Base-by-base conservation (phyloP, 2,888 invertebrate genomes). In the Apotomis turbidana region DNA sequence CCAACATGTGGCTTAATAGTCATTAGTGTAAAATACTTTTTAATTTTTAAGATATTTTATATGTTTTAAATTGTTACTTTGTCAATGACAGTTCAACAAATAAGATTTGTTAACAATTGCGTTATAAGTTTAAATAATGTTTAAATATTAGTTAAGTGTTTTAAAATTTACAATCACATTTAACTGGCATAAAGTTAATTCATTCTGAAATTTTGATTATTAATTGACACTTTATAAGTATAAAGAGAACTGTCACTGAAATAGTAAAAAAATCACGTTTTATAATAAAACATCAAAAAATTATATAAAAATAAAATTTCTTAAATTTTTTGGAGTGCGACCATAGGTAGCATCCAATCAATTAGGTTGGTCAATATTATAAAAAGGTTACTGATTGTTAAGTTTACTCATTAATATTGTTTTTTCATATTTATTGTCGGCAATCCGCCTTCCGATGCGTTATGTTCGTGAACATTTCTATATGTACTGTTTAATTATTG, bases 381-480 rank as follows among this genome's bases (percentile, higher is more conserved):
- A 58, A 6, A 49, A 41, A 9, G 9, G 3, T 49, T 27, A 27
- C 27, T 12, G 10, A 49, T 10, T 9, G 10, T 10, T 49, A 49
- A 49, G 10, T 6, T 49, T 49, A 49, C 9, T 49, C 2, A 49
- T 49, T 49, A 49, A 10, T 41, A 58, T 71, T 76, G 66, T 61
- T 74, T 62, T 77, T 75, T 60, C 49, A 62, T 69, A 71, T 74
- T 68, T 73, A 76, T 77, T 83, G 87, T 88, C 89, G 86, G 85
- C 81, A 83, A 80, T 84, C 88, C 87, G 88, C 87, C 88, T 88
- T 83, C 79, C 74, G 54, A 74, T 77, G 71, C 46, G 58, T 46
- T 54, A 61, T 61, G 27, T 38, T 67, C 38, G 36, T 60, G 12
- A 61, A 57, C 44, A 55, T n/a, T 44, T 61, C 60, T 66, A 60